Evolutionary conservation across 2,888 invertebrate species (phyloP).

Genomic region (Plutella xylostella): DNA sequence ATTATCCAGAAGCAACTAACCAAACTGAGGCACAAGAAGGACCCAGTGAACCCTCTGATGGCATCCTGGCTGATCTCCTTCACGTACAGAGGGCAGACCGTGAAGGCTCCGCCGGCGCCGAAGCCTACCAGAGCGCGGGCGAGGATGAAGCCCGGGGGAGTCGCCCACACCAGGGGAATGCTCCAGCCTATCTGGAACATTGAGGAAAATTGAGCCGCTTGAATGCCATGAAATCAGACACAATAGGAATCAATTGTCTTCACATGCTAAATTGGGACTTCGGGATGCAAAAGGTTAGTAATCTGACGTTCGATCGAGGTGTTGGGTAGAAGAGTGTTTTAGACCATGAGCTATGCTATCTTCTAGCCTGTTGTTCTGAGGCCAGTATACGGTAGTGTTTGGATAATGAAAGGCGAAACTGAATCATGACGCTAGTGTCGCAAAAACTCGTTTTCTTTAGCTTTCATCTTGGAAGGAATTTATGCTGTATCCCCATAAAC

Average conservation of each 20-base stretch:
- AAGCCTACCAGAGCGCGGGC: constrained; percentile 58
- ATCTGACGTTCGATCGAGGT: too few relatives aligned
- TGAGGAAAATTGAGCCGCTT: neutral
- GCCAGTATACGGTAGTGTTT: too few relatives aligned
- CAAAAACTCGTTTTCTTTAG: too few relatives aligned
- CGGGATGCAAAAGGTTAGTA: neutral
- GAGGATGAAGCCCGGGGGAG: constrained; percentile 44
- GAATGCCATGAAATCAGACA: too few relatives aligned
- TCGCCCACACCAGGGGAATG: constrained; percentile 41
- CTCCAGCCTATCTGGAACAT: constrained; percentile 53
- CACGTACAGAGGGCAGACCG: constrained; percentile 57
- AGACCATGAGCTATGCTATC: too few relatives aligned
- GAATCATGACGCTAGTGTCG: too few relatives aligned
- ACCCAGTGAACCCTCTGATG: constrained; percentile 60
- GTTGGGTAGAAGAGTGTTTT: too few relatives aligned
- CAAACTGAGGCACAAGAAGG: constrained; percentile 59
- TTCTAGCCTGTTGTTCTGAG: too few relatives aligned
- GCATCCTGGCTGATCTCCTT: constrained; percentile 62
- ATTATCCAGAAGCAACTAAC: constrained; percentile 26
- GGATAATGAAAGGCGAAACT: too few relatives aligned
- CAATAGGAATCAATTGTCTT: constrained; percentile 1
- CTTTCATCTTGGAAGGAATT: too few relatives aligned
- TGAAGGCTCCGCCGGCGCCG: constrained; percentile 54
- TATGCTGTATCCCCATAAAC: too few relatives aligned
- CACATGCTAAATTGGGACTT: neutral